phyloP scores from a whole-genome alignment of 1,140 invertebrate species.

The Contarinia nasturtii region DNA sequence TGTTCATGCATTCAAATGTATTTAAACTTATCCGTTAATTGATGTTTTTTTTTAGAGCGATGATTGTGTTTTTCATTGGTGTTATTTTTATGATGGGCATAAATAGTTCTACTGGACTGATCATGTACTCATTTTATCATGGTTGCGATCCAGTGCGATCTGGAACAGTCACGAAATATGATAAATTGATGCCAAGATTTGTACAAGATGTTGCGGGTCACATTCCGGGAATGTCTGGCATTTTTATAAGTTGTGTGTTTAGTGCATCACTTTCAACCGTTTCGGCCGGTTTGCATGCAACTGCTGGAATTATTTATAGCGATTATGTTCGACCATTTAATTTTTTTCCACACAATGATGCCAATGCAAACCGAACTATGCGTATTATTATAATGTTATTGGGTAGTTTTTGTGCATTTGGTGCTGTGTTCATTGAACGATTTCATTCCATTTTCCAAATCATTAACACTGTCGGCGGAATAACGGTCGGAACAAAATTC shows the following conservation, averaged over 20 bases:
- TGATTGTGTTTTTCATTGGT: constrained; percentile 28
- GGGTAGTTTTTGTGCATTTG: constrained; percentile 33
- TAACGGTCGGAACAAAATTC: constrained; percentile 44
- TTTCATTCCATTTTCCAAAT: constrained; percentile 38
- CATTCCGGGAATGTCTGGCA: constrained; percentile 35
- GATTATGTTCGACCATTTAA: constrained; percentile 38
- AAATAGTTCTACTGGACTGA: constrained; percentile 43
- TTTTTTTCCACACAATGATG: constrained; percentile 26
- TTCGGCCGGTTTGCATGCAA: constrained; percentile 50
- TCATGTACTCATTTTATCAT: constrained; percentile 51
- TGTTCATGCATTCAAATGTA: no score
- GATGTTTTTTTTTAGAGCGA: constrained; percentile 8
- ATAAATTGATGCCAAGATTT: constrained; percentile 38
- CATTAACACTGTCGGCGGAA: constrained; percentile 34
- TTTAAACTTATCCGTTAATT: no score
- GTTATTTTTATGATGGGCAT: constrained; percentile 28
- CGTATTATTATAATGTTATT: constrained; percentile 36
- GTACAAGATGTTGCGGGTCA: constrained; percentile 38
- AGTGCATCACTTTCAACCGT: constrained; percentile 49
- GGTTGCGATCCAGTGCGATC: constrained; percentile 50
- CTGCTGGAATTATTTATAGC: constrained; percentile 55
- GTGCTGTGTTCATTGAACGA: constrained; percentile 42
- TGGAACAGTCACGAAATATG: constrained; percentile 25
- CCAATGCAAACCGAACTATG: constrained; percentile 36
- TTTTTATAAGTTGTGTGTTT: constrained; percentile 48